Conservation (phyloP, 2,797 vertebrate genomes). For the Sphenopsis melanotis region DNA sequence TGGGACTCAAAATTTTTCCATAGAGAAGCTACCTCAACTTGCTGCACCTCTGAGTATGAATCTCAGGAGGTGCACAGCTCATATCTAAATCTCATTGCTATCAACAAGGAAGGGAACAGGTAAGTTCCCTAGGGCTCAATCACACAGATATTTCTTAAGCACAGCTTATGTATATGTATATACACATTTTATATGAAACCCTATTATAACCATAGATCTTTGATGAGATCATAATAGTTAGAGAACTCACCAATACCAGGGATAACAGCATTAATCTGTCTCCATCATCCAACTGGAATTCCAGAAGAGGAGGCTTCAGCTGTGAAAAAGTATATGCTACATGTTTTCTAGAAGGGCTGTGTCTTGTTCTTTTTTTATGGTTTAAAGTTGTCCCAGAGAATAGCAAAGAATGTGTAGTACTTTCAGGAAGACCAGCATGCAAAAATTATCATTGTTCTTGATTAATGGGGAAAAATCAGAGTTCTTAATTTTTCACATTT, state of each 20-base stretch:
- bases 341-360: background rate
- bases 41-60: background rate
- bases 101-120: background rate
- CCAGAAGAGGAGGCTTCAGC: background rate
- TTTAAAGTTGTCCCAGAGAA: background rate
- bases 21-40: background rate
- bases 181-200: background rate
- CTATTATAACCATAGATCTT: background rate
- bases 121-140: background rate
- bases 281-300: background rate
- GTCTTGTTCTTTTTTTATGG: background rate
- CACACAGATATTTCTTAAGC: background rate
- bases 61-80: background rate
- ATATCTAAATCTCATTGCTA: background rate
- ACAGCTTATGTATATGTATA: background rate
- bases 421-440: rapidly evolving
- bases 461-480: background rate
- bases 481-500: background rate
- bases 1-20: background rate
- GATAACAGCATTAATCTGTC: background rate
- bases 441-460: background rate
- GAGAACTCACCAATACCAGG: background rate
- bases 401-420: background rate
- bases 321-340: background rate
- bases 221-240: background rate